Conservation (phyloP, 2,888 invertebrate genomes). For the Eurytoma adleriae region DNA sequence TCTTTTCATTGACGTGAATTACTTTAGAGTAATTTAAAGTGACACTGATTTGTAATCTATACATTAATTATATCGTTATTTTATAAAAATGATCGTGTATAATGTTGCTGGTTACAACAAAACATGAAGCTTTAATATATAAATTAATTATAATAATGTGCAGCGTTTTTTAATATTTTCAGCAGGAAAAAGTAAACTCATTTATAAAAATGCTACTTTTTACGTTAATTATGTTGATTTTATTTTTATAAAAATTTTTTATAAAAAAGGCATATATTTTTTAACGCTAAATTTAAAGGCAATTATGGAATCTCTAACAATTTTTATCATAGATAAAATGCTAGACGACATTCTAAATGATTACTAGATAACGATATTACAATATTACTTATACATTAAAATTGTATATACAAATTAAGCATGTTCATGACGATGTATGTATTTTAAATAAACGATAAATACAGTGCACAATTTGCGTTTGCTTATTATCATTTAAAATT, state of each 20-base stretch:
- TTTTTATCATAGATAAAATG: too few relatives aligned
- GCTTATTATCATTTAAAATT: too few relatives aligned
- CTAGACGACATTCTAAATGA: too few relatives aligned
- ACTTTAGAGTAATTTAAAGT: background rate
- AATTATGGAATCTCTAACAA: too few relatives aligned
- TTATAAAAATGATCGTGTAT: background rate
- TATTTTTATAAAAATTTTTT: constrained; percentile 1
- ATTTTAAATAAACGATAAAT: too few relatives aligned
- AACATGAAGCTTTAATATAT: background rate
- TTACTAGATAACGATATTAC: too few relatives aligned
- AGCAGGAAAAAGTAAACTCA: constrained; percentile 1
- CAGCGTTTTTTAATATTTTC: background rate
- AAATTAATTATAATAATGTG: background rate
- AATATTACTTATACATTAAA: too few relatives aligned
- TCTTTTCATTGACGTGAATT: background rate
- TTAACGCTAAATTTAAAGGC: too few relatives aligned
- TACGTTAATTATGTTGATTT: background rate
- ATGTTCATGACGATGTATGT: too few relatives aligned
- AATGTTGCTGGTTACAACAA: constrained; percentile 12
- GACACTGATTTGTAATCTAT: background rate
- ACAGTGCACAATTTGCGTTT: too few relatives aligned
- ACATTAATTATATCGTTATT: background rate
- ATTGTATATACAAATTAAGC: too few relatives aligned
- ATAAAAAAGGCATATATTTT: too few relatives aligned
- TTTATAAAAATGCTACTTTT: background rate